Base-by-base conservation (phyloP, 92 coral and sea anemone species). In the Porites evermanni region DNA sequence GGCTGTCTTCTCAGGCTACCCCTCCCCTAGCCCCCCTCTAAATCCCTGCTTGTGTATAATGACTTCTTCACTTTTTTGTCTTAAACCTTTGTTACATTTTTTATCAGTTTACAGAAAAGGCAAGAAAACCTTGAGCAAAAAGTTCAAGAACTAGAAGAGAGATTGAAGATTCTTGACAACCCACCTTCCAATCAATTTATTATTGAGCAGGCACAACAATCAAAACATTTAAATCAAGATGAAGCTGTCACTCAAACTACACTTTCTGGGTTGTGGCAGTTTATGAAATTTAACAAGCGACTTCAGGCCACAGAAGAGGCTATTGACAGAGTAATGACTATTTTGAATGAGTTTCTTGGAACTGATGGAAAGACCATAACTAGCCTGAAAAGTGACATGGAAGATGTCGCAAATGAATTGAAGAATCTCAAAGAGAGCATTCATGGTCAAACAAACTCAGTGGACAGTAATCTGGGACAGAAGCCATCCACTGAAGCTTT, bases 271-370 rank as follows among this genome's bases (percentile, higher is more conserved):
- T 91, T 95, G 80, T 97, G 99, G 99, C 96, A 97, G 91, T 91
- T 93, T 67, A 95, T 97, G 98, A 97, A 94, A 81, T 77, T 95
- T 3, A 88, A 93, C 82, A 90, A 95, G 14, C 79, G 99, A 24
- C 91, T 97, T 0, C 98, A 91, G 70, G 99, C 99, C 3, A 91
- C 98, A 3, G 99, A 97, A 79, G 99, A 95, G 70, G 99, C 89
- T 12, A 93, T 97, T 23, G 99, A 97, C 38, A 89, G 95, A 78
- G 78, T 93, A 63, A 97, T 97, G 99, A 75, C 95, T 21, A 92
- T 97, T 66, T 77, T 97, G 67, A 86, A 97, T 77, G 97, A 93
- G 19, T 92, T 91, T 29, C 90, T 97, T 47, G 93, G 90, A 4
- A 88, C 88, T 72, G 92, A 85, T 84, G 90, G 89, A 12, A 75